Evolutionary conservation across 2,888 invertebrate genomes (phyloP), one percentile per base, ranked within the genome.

Genomic region (Macrostomum cliftonense): DNA sequence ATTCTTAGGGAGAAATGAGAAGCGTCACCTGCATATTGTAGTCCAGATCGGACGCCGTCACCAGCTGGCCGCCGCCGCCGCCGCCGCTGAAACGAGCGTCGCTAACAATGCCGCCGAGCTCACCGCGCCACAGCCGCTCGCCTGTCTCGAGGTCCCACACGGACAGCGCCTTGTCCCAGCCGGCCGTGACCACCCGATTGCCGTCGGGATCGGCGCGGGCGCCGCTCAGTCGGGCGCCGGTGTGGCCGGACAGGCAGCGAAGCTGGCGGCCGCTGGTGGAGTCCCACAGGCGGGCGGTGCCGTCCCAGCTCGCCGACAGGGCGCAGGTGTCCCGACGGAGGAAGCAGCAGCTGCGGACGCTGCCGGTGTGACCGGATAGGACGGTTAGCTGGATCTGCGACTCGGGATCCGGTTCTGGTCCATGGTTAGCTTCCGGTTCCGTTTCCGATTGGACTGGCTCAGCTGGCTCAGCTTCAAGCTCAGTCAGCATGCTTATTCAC

Each of bases 61-160:
- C 61, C 12, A 63, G 55, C 37, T 59, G 47, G 28, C 28, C 28
- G 28, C 28, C 28, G 39, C 58, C 60, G 2, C 63, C 65, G 53
- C 63, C 59, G 44, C 57, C 55, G 11, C 67, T 65, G 39, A 65
- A 55, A 40, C 59, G 58, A 54, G 65, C 65, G 49, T 61, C 59
- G 9, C 64, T 65, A 17, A 64, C 60, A 28, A 65, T 61, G 12
- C 64, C 64, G 39, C 55, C 57, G 51, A 65, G 65, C 1, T 50
- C 48, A 0, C 61, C 61, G n/a, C 58, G 55, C 63, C 67, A 64
- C 67, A 66, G 42, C n/a, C 57, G 53, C 44, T 56, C 55, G 28
- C 61, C 63, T n/a, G 63, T 61, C 50, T 66, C 63, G 16, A 57
- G 40, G 54, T 67, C 64, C 59, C 61, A 64, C 16, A 60, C 53